Base-by-base conservation (phyloP, 2,888 invertebrate species). In the Aproaerema taeniolella region DNA sequence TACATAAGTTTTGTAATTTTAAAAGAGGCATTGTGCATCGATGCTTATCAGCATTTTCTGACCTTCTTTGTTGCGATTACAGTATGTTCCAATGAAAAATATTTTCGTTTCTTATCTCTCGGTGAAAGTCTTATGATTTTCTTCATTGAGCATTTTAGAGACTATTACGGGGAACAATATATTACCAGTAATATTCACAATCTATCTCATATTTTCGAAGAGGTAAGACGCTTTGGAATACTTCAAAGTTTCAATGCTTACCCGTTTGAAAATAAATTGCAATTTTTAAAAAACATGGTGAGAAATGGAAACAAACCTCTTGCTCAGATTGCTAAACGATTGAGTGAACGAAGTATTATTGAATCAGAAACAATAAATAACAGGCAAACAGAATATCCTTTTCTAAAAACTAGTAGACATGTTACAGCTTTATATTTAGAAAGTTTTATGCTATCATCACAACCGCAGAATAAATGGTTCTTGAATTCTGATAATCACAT, bases 231-330 rank as follows among this genome's bases (percentile, higher is more conserved):
- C 33, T 47, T 44, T 38, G 47, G 44, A 6, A 24, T 24, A 16
- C 24, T 47, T 2, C 42, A 42, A 26, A 32, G 8, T 35, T 47
- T 39, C 13, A 40, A 43, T 32, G 42, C 42, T 3, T 47, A 47
- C 13, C 44, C 44, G 9, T 47, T 47, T 33, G 47, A 47, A 29
- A 47, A 47, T 36, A 36, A 47, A 39, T 29, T 47, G 7, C 36
- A 38, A 7, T 25, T 11, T n/a, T 43, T 48, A 7, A 48, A 48
- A 40, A 35, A 33, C 13, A 33, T 48, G 34, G n/a, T 43, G 4
- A 42, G 50, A 33, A 15, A 37, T 7, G 48, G 48, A 25, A 45
- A 49, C n/a, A 48, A 45, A 3, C 43, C 50, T 13, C 38, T 50
- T 15, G 15, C 14, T 8, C 48, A 50, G 38, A 26, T 46, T 24